Base-by-base conservation (phyloP, 1,140 invertebrate species). In the Latrodectus geometricus region DNA sequence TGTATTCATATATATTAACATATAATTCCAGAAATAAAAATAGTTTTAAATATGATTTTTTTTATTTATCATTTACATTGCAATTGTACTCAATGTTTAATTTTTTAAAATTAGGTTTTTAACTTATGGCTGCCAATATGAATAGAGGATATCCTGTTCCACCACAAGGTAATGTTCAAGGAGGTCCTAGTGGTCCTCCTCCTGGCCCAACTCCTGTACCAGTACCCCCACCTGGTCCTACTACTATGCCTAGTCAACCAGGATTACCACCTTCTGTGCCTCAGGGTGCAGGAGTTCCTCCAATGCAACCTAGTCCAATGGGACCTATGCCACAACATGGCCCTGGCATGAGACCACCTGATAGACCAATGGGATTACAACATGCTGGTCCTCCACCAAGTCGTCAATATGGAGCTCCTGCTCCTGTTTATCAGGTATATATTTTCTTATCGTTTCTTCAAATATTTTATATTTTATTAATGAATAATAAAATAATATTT, bases 381-480 rank as follows among this genome's bases (percentile, higher is more conserved):
- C 86, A 87, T 72, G 79, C 79, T 35, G 79, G 80, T 14, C 88
- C 88, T 78, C 83, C 88, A 66, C 78, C 88, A 17, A 84, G 90
- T 92, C 3, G 94, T 94, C 90, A 92, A 92, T 88, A 92, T 94
- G 87, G 92, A 92, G 75, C 92, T 93, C n/a, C 94, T 93, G 86
- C 93, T 89, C 88, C 92, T 93, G 90, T 88, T 69, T 83, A 94
- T 94, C 90, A 93, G 92, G 92, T 94, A 92, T 90, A 91, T 92
- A 35, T 35, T 35, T 35, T 35, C 5, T 35, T 35, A 35, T 35
- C 2, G 35, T 35, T 35, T 3, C 5, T 35, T 35, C 35, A 12
- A 21, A 20, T 70, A 12, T 17, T 17, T 73, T 12, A 11, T 73
- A 17, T 73, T 0, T 73, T 3, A 7, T 73, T 73, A 3, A 23